A percentile compares a stretch with the other conserved stretches of the same genome.
Conservation (phyloP, 2,113 vertebrate genomes). For the Irena cyanogastra region DNA sequence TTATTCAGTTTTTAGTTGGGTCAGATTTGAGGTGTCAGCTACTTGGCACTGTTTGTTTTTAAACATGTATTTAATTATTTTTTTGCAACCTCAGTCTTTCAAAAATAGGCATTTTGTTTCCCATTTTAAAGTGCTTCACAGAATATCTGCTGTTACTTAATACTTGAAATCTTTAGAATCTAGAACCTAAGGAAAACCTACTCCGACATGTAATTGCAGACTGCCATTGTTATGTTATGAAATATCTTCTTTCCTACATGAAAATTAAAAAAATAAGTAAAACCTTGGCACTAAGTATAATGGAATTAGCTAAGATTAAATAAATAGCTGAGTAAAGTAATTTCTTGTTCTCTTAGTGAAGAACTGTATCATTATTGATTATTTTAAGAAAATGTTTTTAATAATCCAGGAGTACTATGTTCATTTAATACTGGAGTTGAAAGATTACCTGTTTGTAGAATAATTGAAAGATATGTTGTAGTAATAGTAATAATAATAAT, state of each 20-base stretch:
- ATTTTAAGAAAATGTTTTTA: constrained; percentile 7
- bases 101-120: constrained; percentile 59
- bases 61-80: constrained; percentile 54
- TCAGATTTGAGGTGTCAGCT: constrained; percentile 48
- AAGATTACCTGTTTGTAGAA: not conserved
- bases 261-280: constrained; percentile 30
- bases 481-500: not conserved
- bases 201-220: constrained; percentile 31
- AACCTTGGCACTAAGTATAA: constrained; percentile 10
- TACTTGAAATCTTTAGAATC: constrained; percentile 50
- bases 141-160: constrained; percentile 44
- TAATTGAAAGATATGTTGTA: not conserved
- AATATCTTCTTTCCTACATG: constrained; percentile 20
- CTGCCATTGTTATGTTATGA: constrained; percentile 23
- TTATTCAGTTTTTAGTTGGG: not conserved
- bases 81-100: constrained; percentile 16
- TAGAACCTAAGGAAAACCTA: constrained; percentile 26
- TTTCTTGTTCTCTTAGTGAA: not conserved
- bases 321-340: not conserved
- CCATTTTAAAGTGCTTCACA: constrained; percentile 55
- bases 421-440: not conserved
- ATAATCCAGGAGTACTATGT: not conserved
- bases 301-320: not conserved
- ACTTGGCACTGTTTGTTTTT: constrained; percentile 41
- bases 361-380: not conserved